phyloP scores from a whole-genome alignment of 2,113 vertebrate species.

The Ibidorhyncha struthersii region DNA sequence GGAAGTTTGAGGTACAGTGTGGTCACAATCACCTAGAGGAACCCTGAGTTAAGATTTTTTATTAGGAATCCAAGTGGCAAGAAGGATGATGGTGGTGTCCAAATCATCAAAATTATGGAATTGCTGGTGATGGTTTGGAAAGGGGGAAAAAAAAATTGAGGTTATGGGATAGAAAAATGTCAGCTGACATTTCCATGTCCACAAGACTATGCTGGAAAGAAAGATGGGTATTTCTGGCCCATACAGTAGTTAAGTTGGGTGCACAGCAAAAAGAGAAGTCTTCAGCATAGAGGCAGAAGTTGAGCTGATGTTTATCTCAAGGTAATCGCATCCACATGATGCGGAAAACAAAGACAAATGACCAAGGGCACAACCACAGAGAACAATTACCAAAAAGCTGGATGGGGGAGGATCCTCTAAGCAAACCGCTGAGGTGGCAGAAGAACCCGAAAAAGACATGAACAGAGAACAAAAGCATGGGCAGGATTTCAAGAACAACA shows the following conservation, averaged over 20 bases:
- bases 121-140: not conserved
- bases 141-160: not conserved
- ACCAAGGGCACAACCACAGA: not conserved
- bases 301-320: not conserved
- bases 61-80: not conserved
- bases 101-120: not conserved
- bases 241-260: not conserved
- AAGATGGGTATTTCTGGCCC: not conserved
- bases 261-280: not conserved
- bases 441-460: not conserved
- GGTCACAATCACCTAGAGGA: not conserved
- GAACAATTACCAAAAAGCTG: not conserved
- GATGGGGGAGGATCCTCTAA: not conserved
- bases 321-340: not conserved
- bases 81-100: not conserved
- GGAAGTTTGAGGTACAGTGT: not conserved
- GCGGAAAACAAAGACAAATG: not conserved
- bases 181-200: not conserved
- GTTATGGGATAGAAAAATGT: not conserved
- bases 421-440: not conserved
- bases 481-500: not conserved
- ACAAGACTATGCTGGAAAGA: not conserved
- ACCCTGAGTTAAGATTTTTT: not conserved
- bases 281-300: not conserved
- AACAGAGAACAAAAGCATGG: not conserved